Percentiles rank a stretch among this genome's conserved stretches.
phyloP scores from a whole-genome alignment of 2,888 invertebrate genomes.

The Aethes cnicana region DNA sequence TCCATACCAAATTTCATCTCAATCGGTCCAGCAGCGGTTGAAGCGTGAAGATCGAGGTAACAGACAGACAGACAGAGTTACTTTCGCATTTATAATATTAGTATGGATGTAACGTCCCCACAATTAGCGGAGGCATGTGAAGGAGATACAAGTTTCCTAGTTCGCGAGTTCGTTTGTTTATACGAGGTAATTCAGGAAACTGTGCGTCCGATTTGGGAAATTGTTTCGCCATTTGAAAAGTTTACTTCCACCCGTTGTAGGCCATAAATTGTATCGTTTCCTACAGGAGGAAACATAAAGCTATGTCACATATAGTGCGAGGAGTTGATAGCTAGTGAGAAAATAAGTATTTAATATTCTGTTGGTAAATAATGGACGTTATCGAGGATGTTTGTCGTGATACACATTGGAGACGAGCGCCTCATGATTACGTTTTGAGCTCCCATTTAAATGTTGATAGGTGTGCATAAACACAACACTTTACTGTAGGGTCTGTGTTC shows the following conservation, averaged over 20 bases:
- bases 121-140: constrained; percentile 5
- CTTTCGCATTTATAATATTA: constrained; percentile 18
- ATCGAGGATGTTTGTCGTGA: constrained; percentile 23
- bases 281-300: constrained; percentile 28
- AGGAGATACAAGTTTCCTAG: constrained; percentile 17
- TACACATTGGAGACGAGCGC: constrained; percentile 55
- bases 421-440: constrained; percentile 66
- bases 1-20: too few species aligned
- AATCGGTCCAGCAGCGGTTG: too few species aligned
- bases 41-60: too few species aligned
- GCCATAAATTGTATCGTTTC: constrained; percentile 29
- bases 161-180: constrained; percentile 28
- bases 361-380: constrained; percentile 17
- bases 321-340: constrained; percentile 24
- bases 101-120: too few species aligned
- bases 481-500: constrained; percentile 65
- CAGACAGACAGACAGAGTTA: too few species aligned
- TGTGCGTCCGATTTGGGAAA: constrained; percentile 31
- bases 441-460: constrained; percentile 36
- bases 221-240: constrained; percentile 32
- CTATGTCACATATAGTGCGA: constrained; percentile 25
- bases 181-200: constrained; percentile 30
- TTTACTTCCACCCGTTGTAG: constrained; percentile 25
- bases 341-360: constrained; percentile 28
- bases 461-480: constrained; percentile 30